Base-by-base conservation (phyloP, 2,888 invertebrate genomes). In the Phortica magna region DNA sequence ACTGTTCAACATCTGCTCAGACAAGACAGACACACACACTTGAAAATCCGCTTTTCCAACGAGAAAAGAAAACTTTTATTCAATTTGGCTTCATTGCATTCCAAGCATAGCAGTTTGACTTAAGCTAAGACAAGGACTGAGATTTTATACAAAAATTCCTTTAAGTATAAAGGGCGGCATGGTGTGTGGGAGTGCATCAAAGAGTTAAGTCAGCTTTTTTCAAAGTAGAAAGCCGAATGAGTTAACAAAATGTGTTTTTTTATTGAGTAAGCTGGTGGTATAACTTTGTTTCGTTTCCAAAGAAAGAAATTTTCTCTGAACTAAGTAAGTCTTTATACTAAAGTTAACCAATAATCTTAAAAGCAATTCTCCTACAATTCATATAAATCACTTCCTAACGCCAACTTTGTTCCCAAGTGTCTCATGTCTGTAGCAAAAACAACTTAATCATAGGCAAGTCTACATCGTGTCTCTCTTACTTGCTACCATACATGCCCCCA, bases 311-410 rank as follows among this genome's bases (percentile, higher is more conserved):
- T n/a, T n/a, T n/a, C n/a, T n/a, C n/a, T n/a, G n/a, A n/a, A n/a
- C n/a, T n/a, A n/a, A n/a, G n/a, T n/a, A n/a, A 31, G 31, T 31
- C 31, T 31, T 31, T 0, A 31, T 31, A 31, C 31, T 31, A 1
- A 31, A 31, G 31, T 31, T 31, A 31, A 4, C 31, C 31, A 31
- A 31, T 31, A 31, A 31, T 31, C 31, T 31, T 31, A 31, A 31
- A 31, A 31, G 31, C 31, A 31, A 31, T 31, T 2, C 31, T 31
- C 31, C 31, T 31, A 0, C 31, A n/a, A 39, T 22, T 22, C 22
- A 42, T 48, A 71, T 73, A 67, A 78, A 74, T 79, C 78, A 80
- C 76, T 78, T 77, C 64, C 22, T 3, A 17, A n/a, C n/a, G 41
- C 12, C 7, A 42, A 43, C 12, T 61, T 9, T 48, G n/a, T 55